Evolutionary conservation across 2,797 vertebrate genomes (phyloP).

Genomic region (Lithobates pipiens): DNA sequence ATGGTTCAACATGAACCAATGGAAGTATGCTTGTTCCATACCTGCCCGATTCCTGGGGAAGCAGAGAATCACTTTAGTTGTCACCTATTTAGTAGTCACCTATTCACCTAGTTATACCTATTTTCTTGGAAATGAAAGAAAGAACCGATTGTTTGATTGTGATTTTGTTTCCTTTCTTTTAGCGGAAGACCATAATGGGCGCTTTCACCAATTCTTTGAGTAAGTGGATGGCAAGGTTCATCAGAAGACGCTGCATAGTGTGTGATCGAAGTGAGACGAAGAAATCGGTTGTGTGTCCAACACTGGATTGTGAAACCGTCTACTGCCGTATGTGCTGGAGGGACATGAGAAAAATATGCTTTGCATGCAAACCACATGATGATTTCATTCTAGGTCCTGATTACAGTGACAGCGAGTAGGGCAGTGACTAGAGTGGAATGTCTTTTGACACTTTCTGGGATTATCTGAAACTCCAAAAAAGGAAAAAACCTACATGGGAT

Average conservation of each 20-base stretch:
- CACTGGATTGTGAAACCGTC: slow-evolving; percentile 64
- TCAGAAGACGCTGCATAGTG: slow-evolving; percentile 70
- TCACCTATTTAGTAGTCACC: no score
- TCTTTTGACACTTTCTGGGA: no score
- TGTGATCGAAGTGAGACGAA: slow-evolving; percentile 66
- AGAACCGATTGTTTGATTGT: no score
- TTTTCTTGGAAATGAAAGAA: no score
- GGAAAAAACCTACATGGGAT: no score
- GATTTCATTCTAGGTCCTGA: slow-evolving; percentile 61
- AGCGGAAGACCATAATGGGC: neutral
- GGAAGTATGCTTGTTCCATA: no score
- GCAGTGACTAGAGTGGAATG: neutral
- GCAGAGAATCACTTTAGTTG: no score
- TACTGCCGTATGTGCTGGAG: slow-evolving; percentile 80
- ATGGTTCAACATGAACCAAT: no score
- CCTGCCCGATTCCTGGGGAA: no score
- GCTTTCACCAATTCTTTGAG: neutral
- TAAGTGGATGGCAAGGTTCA: neutral
- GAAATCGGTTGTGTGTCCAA: slow-evolving; percentile 66
- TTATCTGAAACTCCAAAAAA: no score
- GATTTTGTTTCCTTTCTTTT: no score
- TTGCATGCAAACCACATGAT: slow-evolving; percentile 66
- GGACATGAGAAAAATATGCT: slow-evolving; percentile 70
- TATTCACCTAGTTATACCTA: no score
- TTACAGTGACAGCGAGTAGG: slow-evolving; percentile 63